Evolutionary conservation across 37 sponge, comb jelly and placozoan genomes (phyloP).

Genomic region (Spongia lamella): DNA sequence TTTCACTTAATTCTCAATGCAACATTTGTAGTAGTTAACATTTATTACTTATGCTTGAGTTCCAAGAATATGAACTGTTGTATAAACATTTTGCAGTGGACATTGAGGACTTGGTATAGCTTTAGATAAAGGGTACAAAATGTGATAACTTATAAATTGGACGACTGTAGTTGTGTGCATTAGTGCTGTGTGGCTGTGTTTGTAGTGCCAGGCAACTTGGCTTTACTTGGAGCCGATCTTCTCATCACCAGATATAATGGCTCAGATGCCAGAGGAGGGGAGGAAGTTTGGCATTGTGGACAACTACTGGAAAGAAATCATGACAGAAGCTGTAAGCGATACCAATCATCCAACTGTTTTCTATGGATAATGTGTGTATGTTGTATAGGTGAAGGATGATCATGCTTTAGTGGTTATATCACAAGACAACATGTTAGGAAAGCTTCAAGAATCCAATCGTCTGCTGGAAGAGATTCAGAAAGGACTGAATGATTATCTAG

Average conservation of each 20-base stretch:
- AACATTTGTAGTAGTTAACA: background rate
- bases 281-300: slow-evolving; percentile 96
- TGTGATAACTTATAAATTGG: too few species aligned
- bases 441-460: slow-evolving; percentile 78
- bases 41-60: background rate
- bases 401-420: slow-evolving; percentile 82
- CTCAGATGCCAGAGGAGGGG: slow-evolving; percentile 99
- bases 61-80: too few species aligned
- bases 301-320: slow-evolving; percentile 85
- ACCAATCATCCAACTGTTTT: background rate
- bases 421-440: slow-evolving; percentile 78
- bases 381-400: slow-evolving; percentile 66
- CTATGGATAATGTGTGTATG: background rate
- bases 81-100: too few species aligned
- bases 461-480: slow-evolving; percentile 97
- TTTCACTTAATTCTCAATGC: background rate
- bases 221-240: slow-evolving; percentile 98
- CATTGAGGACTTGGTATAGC: background rate
- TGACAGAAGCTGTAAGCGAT: slow-evolving; percentile 79
- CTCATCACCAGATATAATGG: slow-evolving; percentile 94
- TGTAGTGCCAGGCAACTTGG: slow-evolving; percentile 92
- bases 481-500: slow-evolving; percentile 95
- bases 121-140: too few species aligned
- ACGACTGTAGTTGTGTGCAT: too few species aligned
- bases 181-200: too few species aligned